phyloP scores from a whole-genome alignment of 2,888 invertebrate species.

The Fragum sueziense region DNA sequence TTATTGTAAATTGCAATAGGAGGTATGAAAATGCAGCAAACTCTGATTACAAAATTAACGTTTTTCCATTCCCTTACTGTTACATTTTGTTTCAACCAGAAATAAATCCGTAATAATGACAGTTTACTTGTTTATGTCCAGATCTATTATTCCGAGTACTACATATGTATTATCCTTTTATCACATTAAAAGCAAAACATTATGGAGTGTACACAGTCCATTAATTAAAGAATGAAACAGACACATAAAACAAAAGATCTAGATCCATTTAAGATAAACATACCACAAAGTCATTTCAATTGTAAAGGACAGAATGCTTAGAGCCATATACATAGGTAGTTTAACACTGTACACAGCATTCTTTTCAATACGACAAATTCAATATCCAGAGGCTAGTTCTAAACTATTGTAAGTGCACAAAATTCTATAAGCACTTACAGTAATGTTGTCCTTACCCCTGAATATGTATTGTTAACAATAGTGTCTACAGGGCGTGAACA shows the following conservation, averaged over 20 bases:
- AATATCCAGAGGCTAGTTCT: no score
- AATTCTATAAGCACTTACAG: no score
- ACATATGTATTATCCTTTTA: no score
- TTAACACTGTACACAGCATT: background rate
- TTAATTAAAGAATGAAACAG: background rate
- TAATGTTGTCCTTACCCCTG: no score
- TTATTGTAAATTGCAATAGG: no score
- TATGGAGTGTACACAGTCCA: background rate
- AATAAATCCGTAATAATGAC: background rate
- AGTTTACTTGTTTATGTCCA: background rate
- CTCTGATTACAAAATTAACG: background rate
- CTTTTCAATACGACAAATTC: background rate
- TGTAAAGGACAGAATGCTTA: background rate
- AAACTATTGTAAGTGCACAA: no score
- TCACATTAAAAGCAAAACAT: no score
- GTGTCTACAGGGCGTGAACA: slow-evolving; percentile 15
- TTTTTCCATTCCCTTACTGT: background rate
- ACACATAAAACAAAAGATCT: background rate
- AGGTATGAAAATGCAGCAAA: no score
- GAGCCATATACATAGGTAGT: background rate
- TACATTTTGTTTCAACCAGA: background rate
- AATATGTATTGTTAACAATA: slow-evolving; percentile 6
- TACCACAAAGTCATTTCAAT: background rate
- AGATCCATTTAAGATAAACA: background rate
- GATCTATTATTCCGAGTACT: no score